Evolutionary conservation across 1,140 invertebrate genomes (phyloP), one percentile per base, ranked within the genome.

Genomic region (Drosophila insularis): DNA sequence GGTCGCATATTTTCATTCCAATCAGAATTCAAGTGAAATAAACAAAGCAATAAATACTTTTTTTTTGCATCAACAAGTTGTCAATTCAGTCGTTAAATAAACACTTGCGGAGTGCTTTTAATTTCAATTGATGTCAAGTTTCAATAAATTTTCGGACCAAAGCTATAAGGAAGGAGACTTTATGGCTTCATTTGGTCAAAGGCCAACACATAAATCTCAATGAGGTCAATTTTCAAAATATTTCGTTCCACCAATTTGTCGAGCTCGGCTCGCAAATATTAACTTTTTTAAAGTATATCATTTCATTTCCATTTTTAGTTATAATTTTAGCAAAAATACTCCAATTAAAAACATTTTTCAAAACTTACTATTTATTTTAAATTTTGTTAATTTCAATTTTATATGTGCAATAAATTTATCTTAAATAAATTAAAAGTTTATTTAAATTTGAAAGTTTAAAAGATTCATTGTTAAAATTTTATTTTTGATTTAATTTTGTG

Each of bases 51-150:
- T 61, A 75, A 62, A 54, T 39, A 32, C 27, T 64, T 35, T 40
- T 35, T 40, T 4, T 17, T 35, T 10, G 59, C 55, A 75, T 81
- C 81, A 81, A 81, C 82, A 87, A 87, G 78, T 86, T 63, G 68
- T 3, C 11, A 11, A 14, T 19, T 32, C n/a, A n/a, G 21, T 58
- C 10, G 43, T 50, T n/a, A 50, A n/a, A 46, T 27, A 50, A 53
- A 32, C 32, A 58, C 4, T 32, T 17, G 32, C n/a, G n/a, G n/a
- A 66, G 10, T 10, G 61, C 46, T 55, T 37, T 74, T 74, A 60
- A 61, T 74, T 74, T 55, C 67, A 73, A 77, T 74, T 68, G 70
- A 40, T 58, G 63, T 66, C 65, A 66, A 50, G 50, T 66, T 73
- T 69, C 77, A 73, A 66, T 69, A 79, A 62, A 50, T 50, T 21